Base-by-base conservation (phyloP, 2,113 vertebrate species). In the Sinocyclocheilus rhinocerous region DNA sequence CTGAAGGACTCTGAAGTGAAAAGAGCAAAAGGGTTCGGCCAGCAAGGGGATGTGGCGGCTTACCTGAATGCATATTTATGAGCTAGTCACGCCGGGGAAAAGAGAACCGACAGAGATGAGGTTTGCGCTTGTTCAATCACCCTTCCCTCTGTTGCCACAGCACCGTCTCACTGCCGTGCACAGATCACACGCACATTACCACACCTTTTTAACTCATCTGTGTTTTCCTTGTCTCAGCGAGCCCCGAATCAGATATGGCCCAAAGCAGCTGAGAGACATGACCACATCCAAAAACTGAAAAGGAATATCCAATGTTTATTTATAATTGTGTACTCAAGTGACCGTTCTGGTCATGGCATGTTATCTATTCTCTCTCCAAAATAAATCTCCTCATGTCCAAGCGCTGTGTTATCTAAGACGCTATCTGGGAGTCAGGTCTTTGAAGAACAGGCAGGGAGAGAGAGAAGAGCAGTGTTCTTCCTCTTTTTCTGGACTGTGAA, bases 21-120 rank as follows among this genome's bases (percentile, higher is more conserved):
- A 90, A 87, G 89, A 93, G 89, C 92, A 45, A 93, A 86, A 91
- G 93, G 91, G 90, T 91, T 89, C 84, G 88, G 88, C 36, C 63
- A 88, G 90, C 33, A 48, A 89, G 88, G 90, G 90, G 93, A 94
- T 89, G 87, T 84, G 88, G 86, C 78, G 52, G 91, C 91, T 93
- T 91, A 93, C 90, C 91, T 88, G 89, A 91, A 93, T 93, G 88
- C 93, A 94, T 95, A 94, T 95, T 93, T 89, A 95, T 94, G 92
- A 94, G 89, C 90, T 88, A 89, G 86, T 90, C 88, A 91, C 90
- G 90, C 90, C 88, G 86, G 92, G 90, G 89, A 89, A 89, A 90
- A 86, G 88, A 93, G 89, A 88, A 90, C 86, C 88, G 76, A 88
- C 89, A 75, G 91, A 90, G 89, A 88, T 87, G 88, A 77, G 84